These are phyloP conservation scores for Nephila pilipes DNA, from an alignment of 1,140 invertebrate genomes.

Conservation along the genomic window DNA sequence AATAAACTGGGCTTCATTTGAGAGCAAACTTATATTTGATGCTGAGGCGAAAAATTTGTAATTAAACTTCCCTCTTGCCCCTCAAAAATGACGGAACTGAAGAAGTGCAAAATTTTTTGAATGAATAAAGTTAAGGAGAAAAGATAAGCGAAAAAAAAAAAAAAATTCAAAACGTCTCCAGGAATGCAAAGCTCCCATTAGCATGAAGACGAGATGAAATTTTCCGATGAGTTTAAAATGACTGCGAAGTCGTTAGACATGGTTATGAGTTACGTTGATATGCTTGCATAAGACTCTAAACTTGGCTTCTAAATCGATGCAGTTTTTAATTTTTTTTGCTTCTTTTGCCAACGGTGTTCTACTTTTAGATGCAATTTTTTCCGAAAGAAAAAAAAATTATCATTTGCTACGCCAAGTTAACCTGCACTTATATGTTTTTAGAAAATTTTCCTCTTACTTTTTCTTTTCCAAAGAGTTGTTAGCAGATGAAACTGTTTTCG, in stretches of 20 bases:
- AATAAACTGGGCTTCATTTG: slow-evolving; percentile 39
- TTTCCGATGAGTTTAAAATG: slow-evolving; percentile 60
- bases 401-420: background rate
- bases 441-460: background rate
- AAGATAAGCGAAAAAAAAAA: slow-evolving; percentile 12
- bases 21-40: slow-evolving; percentile 51
- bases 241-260: slow-evolving; percentile 49
- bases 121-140: slow-evolving; percentile 40
- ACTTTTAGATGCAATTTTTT: background rate
- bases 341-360: background rate
- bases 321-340: background rate
- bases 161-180: slow-evolving; percentile 15
- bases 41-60: slow-evolving; percentile 59
- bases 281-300: slow-evolving; percentile 33
- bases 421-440: background rate
- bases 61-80: slow-evolving; percentile 38
- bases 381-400: background rate
- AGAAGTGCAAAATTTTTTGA: slow-evolving; percentile 42
- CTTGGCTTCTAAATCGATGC: slow-evolving; percentile 33
- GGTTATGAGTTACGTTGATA: slow-evolving; percentile 48
- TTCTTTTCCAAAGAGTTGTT: background rate
- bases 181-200: slow-evolving; percentile 34
- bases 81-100: slow-evolving; percentile 34
- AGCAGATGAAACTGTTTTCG: slow-evolving; percentile 13
- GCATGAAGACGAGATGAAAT: slow-evolving; percentile 44